Percentiles rank a stretch among this genome's conserved stretches.
Evolutionary conservation across 1,140 invertebrate species (phyloP).

Genomic region (Nymphalis io): DNA sequence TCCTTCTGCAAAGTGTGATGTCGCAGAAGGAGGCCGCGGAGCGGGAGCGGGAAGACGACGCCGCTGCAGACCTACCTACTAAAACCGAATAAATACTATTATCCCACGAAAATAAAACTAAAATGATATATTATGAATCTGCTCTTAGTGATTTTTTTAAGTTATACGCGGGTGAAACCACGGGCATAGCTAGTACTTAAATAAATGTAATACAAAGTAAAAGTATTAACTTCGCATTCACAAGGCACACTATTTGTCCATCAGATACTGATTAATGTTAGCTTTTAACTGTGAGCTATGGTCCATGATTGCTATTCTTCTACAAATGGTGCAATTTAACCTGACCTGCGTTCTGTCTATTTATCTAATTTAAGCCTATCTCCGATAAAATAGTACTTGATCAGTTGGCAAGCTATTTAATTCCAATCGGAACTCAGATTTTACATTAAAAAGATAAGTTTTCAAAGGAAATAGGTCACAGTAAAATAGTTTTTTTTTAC

Average conservation of each 20-base stretch:
- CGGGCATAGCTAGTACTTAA: background rate
- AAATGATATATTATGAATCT: too few relatives aligned
- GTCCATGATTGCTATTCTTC: slow-evolving; percentile 28
- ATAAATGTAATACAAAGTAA: background rate
- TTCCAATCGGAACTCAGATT: background rate
- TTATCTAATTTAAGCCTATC: slow-evolving; percentile 23
- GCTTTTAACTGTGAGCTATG: slow-evolving; percentile 30
- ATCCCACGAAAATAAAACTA: too few relatives aligned
- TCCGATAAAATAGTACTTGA: slow-evolving; percentile 9
- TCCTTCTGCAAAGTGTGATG: too few relatives aligned
- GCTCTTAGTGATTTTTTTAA: too few relatives aligned
- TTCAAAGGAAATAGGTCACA: background rate
- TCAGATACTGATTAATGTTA: slow-evolving; percentile 34
- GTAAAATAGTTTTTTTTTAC: background rate
- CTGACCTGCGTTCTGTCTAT: slow-evolving; percentile 17
- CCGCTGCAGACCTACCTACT: too few relatives aligned
- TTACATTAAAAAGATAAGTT: background rate
- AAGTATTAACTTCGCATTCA: background rate
- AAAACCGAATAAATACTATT: too few relatives aligned
- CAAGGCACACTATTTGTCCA: slow-evolving; percentile 14
- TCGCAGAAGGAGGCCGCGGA: too few relatives aligned
- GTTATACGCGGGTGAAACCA: too few relatives aligned
- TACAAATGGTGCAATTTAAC: slow-evolving; percentile 32
- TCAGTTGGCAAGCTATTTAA: slow-evolving; percentile 12
- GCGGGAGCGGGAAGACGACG: too few relatives aligned